Evolutionary conservation across 2,113 vertebrate genomes (phyloP), one percentile per base, ranked within the genome.

Genomic region (Alaudala cheleensis): DNA sequence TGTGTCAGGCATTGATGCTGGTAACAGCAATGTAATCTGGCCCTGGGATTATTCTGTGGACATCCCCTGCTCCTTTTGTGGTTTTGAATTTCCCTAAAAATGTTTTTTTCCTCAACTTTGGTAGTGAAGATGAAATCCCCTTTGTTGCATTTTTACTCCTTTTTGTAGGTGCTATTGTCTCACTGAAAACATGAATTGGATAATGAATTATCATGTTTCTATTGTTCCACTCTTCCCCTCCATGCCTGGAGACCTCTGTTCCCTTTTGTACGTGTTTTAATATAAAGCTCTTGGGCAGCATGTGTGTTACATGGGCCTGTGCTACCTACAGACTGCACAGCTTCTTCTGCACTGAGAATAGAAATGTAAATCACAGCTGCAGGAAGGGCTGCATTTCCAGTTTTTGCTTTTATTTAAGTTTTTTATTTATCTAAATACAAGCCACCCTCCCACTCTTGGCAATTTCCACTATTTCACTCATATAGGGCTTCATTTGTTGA

Each of bases 81-180:
- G 88, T 56, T 95, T 88, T 95, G 74, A 92, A 94, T 88, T 95
- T 96, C 95, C 74, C 86, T 86, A 53, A 69, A 96, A 20, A 20
- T 11, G 4, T 19, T 51, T 81, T 40, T 88, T 62, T 47, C 64
- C 50, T 66, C 23, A 69, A 66, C 45, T 76, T 94, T 34, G 44
- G 50, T 44, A 39, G 22, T 14, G 39, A 81, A 85, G 54, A 77
- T 64, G 45, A 95, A 94, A 92, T 82, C 51, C 64, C 86, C 24
- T 77, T 67, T 0, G 0, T 12, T 39, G 29, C 34, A 24, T 74
- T 72, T 85, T 82, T 39, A 86, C 78, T 84, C 24, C 12, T 70
- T 40, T 82, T 29, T 49, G 17, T 77, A 39, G 39, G 20, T 74
- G 44, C 29, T 70, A 40, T 25, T 84, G 14, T 64, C 60, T 87